Evolutionary conservation across 2,888 invertebrate species (phyloP).

Genomic region (Campaea margaritaria): DNA sequence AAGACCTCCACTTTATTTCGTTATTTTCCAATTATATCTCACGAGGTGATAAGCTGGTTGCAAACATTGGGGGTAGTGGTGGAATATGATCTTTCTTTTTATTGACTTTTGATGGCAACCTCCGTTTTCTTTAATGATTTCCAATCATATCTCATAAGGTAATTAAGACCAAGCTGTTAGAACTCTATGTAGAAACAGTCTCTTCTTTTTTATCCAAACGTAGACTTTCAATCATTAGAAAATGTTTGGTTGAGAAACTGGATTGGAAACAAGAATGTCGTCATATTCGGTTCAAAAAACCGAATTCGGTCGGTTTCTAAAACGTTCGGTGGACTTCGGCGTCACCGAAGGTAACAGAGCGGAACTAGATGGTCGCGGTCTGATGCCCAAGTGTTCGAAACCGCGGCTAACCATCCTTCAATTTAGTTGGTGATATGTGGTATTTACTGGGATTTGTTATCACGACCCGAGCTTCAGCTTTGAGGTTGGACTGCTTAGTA

Average conservation of each 20-base stretch:
- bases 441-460: background rate
- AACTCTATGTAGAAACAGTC: background rate
- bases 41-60: no score
- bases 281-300: conserved; percentile 31
- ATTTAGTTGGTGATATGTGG: conserved; percentile 19
- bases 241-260: conserved; percentile 7
- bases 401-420: conserved; percentile 39
- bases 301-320: conserved; percentile 49
- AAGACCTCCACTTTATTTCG: no score
- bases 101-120: no score
- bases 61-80: no score
- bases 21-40: no score
- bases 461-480: no score
- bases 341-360: conserved; percentile 64
- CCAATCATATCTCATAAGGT: no score
- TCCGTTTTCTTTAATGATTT: no score
- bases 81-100: no score
- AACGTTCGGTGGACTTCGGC: conserved; percentile 55
- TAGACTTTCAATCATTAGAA: conserved; percentile 5
- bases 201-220: background rate
- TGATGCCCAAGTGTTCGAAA: conserved; percentile 54
- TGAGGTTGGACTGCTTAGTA: no score
- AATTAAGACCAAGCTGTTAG: background rate
- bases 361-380: conserved; percentile 70
- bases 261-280: conserved; percentile 15